phyloP scores from a whole-genome alignment of 2,888 invertebrate genomes.

The Cantharis flavilabris region DNA sequence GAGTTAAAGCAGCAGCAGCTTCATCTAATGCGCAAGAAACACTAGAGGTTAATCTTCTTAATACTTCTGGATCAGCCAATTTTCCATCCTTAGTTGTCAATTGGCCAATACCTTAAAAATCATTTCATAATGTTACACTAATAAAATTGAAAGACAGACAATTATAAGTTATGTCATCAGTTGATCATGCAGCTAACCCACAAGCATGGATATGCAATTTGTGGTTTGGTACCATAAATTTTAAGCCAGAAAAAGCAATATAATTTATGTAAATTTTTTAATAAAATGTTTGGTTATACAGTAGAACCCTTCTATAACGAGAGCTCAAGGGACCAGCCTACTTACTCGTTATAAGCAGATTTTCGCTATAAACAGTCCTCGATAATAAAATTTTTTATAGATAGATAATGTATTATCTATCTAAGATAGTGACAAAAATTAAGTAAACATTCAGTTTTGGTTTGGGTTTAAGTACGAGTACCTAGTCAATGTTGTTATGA shows the following conservation, averaged over 20 bases:
- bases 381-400: no score
- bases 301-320: no score
- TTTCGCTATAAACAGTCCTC: no score
- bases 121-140: background rate
- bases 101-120: slow-evolving; percentile 75
- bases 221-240: background rate
- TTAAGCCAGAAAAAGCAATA: background rate
- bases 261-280: no score
- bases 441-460: no score
- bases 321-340: no score
- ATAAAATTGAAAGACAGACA: background rate
- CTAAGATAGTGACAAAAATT: no score
- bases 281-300: background rate
- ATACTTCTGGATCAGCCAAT: slow-evolving; percentile 86
- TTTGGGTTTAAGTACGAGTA: no score
- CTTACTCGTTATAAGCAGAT: no score
- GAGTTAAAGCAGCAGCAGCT: slow-evolving; percentile 93
- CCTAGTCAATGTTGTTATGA: no score
- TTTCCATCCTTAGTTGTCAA: slow-evolving; percentile 79
- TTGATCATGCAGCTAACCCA: background rate
- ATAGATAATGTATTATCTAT: no score
- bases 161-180: background rate
- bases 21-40: slow-evolving; percentile 90
- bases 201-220: background rate
- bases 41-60: slow-evolving; percentile 84